Base-by-base conservation (phyloP, 23 tunicate genomes). In the Clavelina lepadiformis region DNA sequence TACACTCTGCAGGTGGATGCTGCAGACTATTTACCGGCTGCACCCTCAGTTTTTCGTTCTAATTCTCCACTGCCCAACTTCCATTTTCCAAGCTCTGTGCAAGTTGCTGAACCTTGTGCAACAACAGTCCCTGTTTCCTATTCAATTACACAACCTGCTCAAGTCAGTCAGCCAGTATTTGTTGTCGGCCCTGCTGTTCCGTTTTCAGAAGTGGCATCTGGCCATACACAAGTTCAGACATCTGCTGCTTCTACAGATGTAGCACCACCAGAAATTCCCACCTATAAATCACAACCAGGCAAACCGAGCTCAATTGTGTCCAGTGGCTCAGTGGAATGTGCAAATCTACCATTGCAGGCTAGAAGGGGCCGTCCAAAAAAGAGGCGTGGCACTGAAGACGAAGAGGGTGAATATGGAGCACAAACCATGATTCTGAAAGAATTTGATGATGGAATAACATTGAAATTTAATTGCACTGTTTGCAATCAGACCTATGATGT, bases 401-500 rank as follows among this genome's bases (percentile, higher is more conserved):
- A 67, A 35, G 63, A 33, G 20, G 65, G 38, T 33, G 51, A 24
- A 25, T 63, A 22, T 36, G 53, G 3, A 30, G 31, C 52, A 27
- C 46, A 55, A 24, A 28, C 33, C 3, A 65, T 65, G 73, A 33
- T 75, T 36, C 28, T 51, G 5, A 66, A 76, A 29, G 63, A 59
- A 7, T 69, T 21, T n/a, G 67, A 28, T 3, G 36, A 41, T 15
- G 56, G 63, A 34, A 46, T 45, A 2, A 34, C 13, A 19, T 35
- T 38, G n/a, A 73, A 41, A 4, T 69, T 69, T 30, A 60, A 33
- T 35, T 85, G 93, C 36, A 69, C 67, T 51, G 57, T 76, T 2
- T 85, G 93, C 49, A 70, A 76, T 34, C 51, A 69, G 28, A 54
- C 50, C 19, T 85, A 56, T 35, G 50, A 68, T 61, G 91, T 83